These are phyloP conservation scores for Sterrhoptilus dennistouni DNA, from an alignment of 2,113 vertebrate genomes.

Conservation along the genomic window DNA sequence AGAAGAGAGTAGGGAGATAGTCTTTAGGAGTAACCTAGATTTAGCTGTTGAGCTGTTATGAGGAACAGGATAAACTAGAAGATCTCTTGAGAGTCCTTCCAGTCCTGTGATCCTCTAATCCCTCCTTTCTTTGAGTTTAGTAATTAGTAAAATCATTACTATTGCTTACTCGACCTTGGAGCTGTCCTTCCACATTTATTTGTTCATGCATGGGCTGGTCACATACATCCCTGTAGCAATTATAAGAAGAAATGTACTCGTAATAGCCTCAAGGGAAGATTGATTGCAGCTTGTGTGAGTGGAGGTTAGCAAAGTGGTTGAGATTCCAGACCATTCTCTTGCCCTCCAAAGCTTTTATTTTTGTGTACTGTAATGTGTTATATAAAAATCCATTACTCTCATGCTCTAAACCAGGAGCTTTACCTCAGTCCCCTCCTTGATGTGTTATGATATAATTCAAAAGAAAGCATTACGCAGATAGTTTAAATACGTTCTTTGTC, in stretches of 20 bases:
- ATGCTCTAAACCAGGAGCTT: background rate
- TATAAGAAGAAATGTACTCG: background rate
- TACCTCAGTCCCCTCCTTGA: background rate
- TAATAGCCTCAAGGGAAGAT: background rate
- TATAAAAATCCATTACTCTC: background rate
- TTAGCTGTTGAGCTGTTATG: background rate
- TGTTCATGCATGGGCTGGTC: background rate
- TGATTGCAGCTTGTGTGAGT: background rate
- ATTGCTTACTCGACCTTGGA: background rate
- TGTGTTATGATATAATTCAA: background rate
- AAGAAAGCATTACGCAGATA: background rate
- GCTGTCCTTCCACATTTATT: background rate
- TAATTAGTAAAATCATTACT: background rate
- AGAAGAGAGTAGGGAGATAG: background rate
- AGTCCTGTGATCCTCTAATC: background rate
- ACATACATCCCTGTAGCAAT: background rate
- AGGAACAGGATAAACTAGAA: background rate
- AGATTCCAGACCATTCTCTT: background rate
- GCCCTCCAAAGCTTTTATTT: background rate
- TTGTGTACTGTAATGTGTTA: background rate
- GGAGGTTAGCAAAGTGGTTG: background rate
- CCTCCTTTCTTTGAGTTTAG: background rate
- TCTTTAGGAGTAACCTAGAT: background rate
- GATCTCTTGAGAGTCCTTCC: background rate
- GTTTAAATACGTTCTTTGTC: background rate